A percentile compares a stretch with the other conserved stretches of the same genome.
Conservation (phyloP, 2,888 invertebrate genomes). For the Nasonia oneida region DNA sequence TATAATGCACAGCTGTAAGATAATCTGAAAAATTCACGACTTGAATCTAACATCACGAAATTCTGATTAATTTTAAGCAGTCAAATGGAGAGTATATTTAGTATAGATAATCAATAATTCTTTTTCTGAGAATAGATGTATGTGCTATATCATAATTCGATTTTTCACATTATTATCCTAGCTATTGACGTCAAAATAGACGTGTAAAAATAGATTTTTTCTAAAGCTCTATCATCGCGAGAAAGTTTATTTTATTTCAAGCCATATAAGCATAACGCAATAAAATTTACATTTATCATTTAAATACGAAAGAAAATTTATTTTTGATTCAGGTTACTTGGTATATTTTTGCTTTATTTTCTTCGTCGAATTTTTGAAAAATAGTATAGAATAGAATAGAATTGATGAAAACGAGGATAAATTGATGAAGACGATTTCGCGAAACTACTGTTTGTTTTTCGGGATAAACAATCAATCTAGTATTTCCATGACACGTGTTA, state of each 20-base stretch:
- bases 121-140: background rate
- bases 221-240: background rate
- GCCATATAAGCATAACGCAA: background rate
- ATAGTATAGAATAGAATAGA: no score
- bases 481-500: background rate
- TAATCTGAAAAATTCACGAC: no score
- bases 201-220: constrained; percentile 3
- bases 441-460: no score
- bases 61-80: background rate
- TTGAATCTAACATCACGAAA: no score
- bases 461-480: background rate
- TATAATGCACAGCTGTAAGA: no score
- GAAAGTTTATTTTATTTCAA: background rate
- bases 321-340: background rate
- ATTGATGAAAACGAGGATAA: constrained; percentile 28
- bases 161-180: background rate
- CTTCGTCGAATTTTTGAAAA: no score
- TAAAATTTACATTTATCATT: background rate
- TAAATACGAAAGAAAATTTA: background rate
- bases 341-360: background rate
- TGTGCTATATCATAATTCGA: background rate
- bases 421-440: no score
- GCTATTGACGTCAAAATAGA: constrained; percentile 4
- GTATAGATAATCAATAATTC: background rate
- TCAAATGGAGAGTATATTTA: background rate